Evolutionary conservation across 2,797 vertebrate species (phyloP).

Genomic region (Amblyraja radiata): DNA sequence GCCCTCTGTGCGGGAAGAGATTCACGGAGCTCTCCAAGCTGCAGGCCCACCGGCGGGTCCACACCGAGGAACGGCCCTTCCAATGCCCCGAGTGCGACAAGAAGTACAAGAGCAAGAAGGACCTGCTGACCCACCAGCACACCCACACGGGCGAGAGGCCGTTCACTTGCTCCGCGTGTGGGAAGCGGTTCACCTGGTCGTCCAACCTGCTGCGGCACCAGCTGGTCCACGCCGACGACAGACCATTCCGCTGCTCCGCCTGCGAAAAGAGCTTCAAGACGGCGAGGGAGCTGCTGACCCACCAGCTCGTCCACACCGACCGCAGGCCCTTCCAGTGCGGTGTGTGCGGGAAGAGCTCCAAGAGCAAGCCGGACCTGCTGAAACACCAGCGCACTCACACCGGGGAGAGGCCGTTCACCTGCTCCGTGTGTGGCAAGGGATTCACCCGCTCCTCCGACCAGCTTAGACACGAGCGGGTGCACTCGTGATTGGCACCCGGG

Average conservation of each 20-base stretch:
- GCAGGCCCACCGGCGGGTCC: too few relatives aligned
- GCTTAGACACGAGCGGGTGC: too few relatives aligned
- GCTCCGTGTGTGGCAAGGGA: not conserved
- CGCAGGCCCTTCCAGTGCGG: not conserved
- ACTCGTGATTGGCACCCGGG: too few relatives aligned
- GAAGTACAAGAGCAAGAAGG: too few relatives aligned
- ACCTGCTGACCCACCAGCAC: not conserved
- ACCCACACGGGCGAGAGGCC: not conserved
- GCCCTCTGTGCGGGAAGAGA: too few relatives aligned
- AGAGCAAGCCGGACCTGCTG: not conserved
- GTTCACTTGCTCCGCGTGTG: not conserved
- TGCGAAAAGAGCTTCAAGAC: too few relatives aligned
- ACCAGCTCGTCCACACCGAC: not conserved
- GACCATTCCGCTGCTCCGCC: too few relatives aligned
- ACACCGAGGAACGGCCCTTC: too few relatives aligned
- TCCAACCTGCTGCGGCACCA: not conserved
- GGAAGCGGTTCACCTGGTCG: not conserved
- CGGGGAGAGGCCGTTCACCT: constrained; percentile 2
- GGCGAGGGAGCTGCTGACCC: not conserved
- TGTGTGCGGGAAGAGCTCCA: not conserved
- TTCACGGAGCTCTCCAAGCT: too few relatives aligned
- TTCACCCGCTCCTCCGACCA: not conserved
- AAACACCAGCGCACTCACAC: not conserved
- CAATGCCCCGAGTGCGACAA: too few relatives aligned
- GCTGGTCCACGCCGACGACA: too few relatives aligned